Percentiles rank a stretch among this genome's conserved stretches.
phyloP scores from a whole-genome alignment of 1,140 invertebrate genomes.

The Oryctes rhinoceros region DNA sequence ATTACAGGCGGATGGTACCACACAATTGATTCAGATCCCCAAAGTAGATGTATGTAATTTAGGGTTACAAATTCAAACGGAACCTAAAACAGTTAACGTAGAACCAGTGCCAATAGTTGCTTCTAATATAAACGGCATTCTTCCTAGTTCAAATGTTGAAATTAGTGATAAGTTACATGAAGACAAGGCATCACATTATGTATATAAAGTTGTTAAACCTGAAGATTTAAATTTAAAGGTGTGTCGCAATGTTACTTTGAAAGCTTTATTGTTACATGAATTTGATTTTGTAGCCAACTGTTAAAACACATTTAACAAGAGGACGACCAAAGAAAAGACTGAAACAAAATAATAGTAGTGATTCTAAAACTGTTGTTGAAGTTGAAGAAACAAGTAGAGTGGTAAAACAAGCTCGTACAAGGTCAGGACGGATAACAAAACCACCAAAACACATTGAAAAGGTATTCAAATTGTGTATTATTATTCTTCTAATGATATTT shows the following conservation, averaged over 20 bases:
- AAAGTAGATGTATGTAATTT: not conserved
- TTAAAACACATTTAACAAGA: slow-evolving; percentile 44
- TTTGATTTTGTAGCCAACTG: slow-evolving; percentile 44
- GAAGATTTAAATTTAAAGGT: slow-evolving; percentile 49
- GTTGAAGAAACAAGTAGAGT: slow-evolving; percentile 32
- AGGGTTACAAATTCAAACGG: not conserved
- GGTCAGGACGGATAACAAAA: slow-evolving; percentile 56
- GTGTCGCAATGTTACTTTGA: not conserved
- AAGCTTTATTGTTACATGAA: too few relatives aligned
- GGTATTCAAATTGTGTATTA: slow-evolving; percentile 41
- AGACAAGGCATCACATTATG: slow-evolving; percentile 44
- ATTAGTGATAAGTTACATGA: not conserved
- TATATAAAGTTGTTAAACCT: slow-evolving; percentile 55
- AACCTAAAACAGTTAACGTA: not conserved
- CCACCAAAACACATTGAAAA: slow-evolving; percentile 56
- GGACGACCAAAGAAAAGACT: slow-evolving; percentile 52
- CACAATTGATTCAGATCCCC: slow-evolving; percentile 2
- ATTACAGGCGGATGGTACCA: not conserved
- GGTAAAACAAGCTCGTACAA: slow-evolving; percentile 51
- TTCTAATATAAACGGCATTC: not conserved
- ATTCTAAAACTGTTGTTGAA: slow-evolving; percentile 38
- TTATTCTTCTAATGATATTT: not conserved
- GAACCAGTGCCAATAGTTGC: not conserved
- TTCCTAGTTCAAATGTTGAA: not conserved
- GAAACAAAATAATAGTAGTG: slow-evolving; percentile 21